Evolutionary conservation across 1,140 invertebrate genomes (phyloP).

Genomic region (Mya arenaria): DNA sequence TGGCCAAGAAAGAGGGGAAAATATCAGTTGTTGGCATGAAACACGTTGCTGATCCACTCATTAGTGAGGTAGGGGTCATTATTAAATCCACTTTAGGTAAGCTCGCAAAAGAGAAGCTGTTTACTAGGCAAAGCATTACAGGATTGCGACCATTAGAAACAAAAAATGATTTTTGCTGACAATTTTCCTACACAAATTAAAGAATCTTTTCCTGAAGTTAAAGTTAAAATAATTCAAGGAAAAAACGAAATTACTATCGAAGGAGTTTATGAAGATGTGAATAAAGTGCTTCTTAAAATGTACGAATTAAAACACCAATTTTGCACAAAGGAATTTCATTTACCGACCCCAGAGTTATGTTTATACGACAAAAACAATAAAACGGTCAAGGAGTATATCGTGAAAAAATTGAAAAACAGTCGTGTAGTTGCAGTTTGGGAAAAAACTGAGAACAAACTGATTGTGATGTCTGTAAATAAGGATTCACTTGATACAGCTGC

Average conservation of each 20-base stretch:
- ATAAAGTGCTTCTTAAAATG: conserved; percentile 17
- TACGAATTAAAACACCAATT: background rate
- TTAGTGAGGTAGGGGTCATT: background rate
- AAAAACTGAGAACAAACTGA: background rate
- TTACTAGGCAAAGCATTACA: conserved; percentile 7
- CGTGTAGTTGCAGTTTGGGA: conserved; percentile 29
- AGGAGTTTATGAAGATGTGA: conserved; percentile 8
- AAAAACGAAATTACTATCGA: conserved; percentile 33
- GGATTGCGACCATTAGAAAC: conserved; percentile 21
- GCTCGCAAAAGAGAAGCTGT: conserved; percentile 20
- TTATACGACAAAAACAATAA: background rate
- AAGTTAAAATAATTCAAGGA: conserved; percentile 25
- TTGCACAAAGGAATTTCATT: background rate
- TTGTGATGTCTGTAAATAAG: background rate
- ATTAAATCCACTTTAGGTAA: conserved; percentile 14
- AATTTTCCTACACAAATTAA: conserved; percentile 20
- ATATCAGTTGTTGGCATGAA: conserved; percentile 30
- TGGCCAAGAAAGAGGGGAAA: background rate
- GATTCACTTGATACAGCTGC: background rate
- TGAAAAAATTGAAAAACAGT: conserved; percentile 23
- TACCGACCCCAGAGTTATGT: background rate
- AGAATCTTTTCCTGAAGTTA: background rate
- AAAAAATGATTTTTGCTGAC: conserved; percentile 29
- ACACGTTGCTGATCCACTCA: background rate
- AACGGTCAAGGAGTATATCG: conserved; percentile 16